Conservation (phyloP, 2,797 vertebrate genomes). For the Micropoecilia bifurca region DNA sequence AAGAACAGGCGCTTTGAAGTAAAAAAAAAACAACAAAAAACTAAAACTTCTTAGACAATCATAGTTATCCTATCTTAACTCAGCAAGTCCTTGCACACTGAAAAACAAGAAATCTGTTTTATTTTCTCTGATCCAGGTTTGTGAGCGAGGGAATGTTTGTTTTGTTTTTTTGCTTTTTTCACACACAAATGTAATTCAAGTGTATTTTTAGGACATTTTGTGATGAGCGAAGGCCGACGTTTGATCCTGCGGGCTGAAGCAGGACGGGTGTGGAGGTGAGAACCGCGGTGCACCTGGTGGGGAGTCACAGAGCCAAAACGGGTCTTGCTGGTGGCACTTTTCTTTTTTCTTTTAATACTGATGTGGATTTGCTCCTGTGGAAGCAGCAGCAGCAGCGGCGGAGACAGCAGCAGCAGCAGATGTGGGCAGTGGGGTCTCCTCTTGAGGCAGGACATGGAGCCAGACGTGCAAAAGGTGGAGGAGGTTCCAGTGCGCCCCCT, state of each 20-base stretch:
- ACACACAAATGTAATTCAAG: conserved; percentile 47
- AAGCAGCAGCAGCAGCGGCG: conserved; percentile 35
- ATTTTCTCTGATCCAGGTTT: conserved; percentile 22
- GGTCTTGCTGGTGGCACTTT: conserved; percentile 53
- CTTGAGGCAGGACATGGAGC: conserved; percentile 51
- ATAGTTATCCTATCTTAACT: conserved; percentile 50
- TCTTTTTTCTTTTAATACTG: conserved; percentile 65
- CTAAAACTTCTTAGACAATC: conserved; percentile 44
- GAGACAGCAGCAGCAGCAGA: conserved; percentile 34
- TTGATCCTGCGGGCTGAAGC: conserved; percentile 17
- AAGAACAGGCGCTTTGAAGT: conserved; percentile 24
- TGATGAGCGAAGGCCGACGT: conserved; percentile 14
- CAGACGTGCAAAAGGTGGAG: conserved; percentile 68
- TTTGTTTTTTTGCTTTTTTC: conserved; percentile 34
- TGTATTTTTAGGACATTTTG: conserved; percentile 36
- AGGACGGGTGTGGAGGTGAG: conserved; percentile 12
- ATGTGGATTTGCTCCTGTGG: conserved; percentile 57
- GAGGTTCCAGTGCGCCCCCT: conserved; percentile 59
- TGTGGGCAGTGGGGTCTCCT: conserved; percentile 14
- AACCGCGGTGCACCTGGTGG: conserved; percentile 39
- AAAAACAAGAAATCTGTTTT: conserved; percentile 37
- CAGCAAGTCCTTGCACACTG: conserved; percentile 30
- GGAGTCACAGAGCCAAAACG: conserved; percentile 24
- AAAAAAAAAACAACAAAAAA: not conserved
- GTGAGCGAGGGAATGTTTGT: conserved; percentile 23